phyloP scores from a whole-genome alignment of 2,888 invertebrate genomes.

The Camponotus fellah region DNA sequence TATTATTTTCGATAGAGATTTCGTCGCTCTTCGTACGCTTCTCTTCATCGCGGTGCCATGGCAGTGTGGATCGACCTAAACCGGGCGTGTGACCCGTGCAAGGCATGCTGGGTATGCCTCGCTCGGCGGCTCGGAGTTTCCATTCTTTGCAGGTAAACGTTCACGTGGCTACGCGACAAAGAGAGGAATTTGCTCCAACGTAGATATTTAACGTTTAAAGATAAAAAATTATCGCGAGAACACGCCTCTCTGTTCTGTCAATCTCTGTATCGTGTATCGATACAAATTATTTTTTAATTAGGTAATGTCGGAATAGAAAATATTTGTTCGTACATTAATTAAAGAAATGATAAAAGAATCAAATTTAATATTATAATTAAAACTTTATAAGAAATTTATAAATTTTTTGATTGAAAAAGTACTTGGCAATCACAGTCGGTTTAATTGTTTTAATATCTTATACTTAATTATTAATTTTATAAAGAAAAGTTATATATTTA shows the following conservation, averaged over 20 bases:
- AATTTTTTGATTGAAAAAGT: background rate
- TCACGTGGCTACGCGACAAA: background rate
- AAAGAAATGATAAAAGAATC: background rate
- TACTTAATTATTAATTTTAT: background rate
- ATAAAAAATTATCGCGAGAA: background rate
- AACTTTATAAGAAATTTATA: background rate
- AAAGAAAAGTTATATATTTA: background rate
- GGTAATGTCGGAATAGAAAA: background rate
- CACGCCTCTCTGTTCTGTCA: background rate
- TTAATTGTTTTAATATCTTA: background rate
- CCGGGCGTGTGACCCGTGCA: slow-evolving; percentile 73
- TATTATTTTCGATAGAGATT: slow-evolving; percentile 25
- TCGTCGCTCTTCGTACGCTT: background rate
- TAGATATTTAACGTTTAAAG: slow-evolving; percentile 8
- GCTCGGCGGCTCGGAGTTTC: slow-evolving; percentile 61
- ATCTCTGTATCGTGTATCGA: background rate
- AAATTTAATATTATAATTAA: background rate
- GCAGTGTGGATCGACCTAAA: slow-evolving; percentile 63
- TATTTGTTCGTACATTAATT: background rate
- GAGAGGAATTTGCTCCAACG: slow-evolving; percentile 1
- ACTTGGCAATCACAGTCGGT: background rate
- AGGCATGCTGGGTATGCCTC: slow-evolving; percentile 73
- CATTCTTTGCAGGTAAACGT: slow-evolving; percentile 72
- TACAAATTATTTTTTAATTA: background rate
- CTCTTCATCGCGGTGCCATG: slow-evolving; percentile 37